Conservation (phyloP, 1,140 invertebrate species). For the Mamestra configurata region DNA sequence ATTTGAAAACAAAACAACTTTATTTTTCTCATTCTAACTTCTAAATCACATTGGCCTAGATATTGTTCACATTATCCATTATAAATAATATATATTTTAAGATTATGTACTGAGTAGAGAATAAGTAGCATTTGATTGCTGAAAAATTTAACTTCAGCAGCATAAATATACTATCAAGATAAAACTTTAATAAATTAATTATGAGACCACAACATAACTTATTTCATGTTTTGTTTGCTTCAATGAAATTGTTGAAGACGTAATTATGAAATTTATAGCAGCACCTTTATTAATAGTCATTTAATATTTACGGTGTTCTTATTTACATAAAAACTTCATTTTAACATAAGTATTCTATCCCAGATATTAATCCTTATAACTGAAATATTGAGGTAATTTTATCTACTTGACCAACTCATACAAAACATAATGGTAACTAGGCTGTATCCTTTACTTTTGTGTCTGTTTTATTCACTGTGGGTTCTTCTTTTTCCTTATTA, state of each 20-base stretch:
- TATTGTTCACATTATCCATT: slow-evolving; percentile 14
- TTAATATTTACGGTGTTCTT: too few species aligned
- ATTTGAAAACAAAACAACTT: slow-evolving; percentile 25
- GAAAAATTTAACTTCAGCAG: not conserved
- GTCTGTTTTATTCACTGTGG: slow-evolving; percentile 39
- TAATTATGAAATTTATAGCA: too few species aligned
- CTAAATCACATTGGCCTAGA: slow-evolving; percentile 45
- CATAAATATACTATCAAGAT: too few species aligned
- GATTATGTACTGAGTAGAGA: not conserved
- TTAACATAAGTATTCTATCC: too few species aligned
- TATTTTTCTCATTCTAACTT: slow-evolving; percentile 23
- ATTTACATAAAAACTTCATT: not conserved
- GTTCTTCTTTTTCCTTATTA: slow-evolving; percentile 58
- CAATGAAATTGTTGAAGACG: too few species aligned
- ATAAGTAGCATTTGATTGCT: not conserved
- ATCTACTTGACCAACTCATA: not conserved
- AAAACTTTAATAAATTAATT: too few species aligned
- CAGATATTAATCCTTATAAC: not conserved
- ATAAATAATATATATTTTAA: not conserved
- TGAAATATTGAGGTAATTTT: slow-evolving; percentile 9
- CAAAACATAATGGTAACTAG: slow-evolving; percentile 46
- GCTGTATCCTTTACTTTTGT: slow-evolving; percentile 51
- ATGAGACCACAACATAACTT: too few species aligned
- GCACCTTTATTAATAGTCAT: too few species aligned
- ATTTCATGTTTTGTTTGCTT: too few species aligned